These are phyloP conservation scores for Babyrousa celebensis DNA, from an alignment of 2,797 vertebrate species.

Conservation along the genomic window DNA sequence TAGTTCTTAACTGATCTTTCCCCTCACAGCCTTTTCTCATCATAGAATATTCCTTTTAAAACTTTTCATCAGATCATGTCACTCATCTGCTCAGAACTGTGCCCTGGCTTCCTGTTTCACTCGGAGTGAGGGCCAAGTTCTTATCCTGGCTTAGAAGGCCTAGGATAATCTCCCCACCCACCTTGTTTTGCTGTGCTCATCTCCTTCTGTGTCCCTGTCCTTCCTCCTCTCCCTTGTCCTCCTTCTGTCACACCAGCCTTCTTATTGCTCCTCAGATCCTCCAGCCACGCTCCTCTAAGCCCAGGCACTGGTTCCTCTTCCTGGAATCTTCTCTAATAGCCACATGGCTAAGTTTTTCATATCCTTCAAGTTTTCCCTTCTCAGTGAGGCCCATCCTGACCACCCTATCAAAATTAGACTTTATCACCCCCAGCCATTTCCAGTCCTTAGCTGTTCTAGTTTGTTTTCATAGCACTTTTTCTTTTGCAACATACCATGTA, in stretches of 20 bases:
- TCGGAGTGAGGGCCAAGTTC: neutral
- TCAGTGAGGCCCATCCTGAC: neutral
- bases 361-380: neutral
- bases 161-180: neutral
- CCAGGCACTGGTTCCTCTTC: neutral
- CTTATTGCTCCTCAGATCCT: neutral
- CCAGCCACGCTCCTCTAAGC: neutral
- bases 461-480: neutral
- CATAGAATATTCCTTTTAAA: neutral
- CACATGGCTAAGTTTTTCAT: neutral
- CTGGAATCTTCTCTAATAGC: neutral
- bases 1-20: neutral
- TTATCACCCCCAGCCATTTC: neutral
- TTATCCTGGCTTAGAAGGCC: neutral
- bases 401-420: neutral
- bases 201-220: accelerated
- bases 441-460: neutral
- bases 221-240: neutral
- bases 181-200: neutral
- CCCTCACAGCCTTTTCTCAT: neutral
- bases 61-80: neutral
- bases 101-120: neutral
- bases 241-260: neutral
- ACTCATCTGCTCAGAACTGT: neutral
- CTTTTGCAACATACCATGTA: neutral